Base-by-base conservation (phyloP, 2,888 invertebrate species). In the Ctenicera cuprea region DNA sequence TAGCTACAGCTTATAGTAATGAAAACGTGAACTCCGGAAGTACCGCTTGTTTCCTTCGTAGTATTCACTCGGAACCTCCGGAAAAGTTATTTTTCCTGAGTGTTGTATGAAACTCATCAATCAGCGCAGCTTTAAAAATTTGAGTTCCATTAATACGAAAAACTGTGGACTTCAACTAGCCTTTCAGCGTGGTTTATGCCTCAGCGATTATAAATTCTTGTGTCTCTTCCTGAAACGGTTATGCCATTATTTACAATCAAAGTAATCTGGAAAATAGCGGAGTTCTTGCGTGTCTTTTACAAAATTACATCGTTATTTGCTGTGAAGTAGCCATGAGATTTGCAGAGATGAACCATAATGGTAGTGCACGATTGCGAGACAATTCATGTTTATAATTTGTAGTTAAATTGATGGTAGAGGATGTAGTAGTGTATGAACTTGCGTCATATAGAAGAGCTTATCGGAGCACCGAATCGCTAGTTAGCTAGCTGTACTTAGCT, bases 211-310 rank as follows among this genome's bases (percentile, higher is more conserved):
- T 33, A 33, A 5, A 33, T 33, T 33, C 33, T 33, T 4, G 1
- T 5, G 9, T n/a, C n/a, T 41, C 41, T 41, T 3, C 1, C 41
- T 5, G 16, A 16, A 48, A 52, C 52, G 8, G 26, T 52, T 26
- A 52, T 11, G 22, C 16, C 11, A 50, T 50, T 50, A 43, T 16
- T 50, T 50, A 26, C 14, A 16, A 52, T 52, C 52, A 52, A 52
- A 22, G 26, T 26, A 52, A 52, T 52, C 52, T 20, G 52, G 26
- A 52, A 52, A 22, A 26, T n/a, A 26, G 26, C 52, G 20, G 48
- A 48, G 26, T 52, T 52, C 52, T 22, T 52, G 52, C 52, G 52
- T 52, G 52, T 52, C 26, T 26, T 52, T 26, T 52, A n/a, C 3
- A 26, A 52, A 52, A 52, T 52, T 52, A 52, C 52, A 4, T 12